A percentile compares a stretch with the other conserved stretches of the same genome.
These are phyloP conservation scores for Crocuta crocuta DNA, from an alignment of 2,113 vertebrate species.

Conservation along the genomic window DNA sequence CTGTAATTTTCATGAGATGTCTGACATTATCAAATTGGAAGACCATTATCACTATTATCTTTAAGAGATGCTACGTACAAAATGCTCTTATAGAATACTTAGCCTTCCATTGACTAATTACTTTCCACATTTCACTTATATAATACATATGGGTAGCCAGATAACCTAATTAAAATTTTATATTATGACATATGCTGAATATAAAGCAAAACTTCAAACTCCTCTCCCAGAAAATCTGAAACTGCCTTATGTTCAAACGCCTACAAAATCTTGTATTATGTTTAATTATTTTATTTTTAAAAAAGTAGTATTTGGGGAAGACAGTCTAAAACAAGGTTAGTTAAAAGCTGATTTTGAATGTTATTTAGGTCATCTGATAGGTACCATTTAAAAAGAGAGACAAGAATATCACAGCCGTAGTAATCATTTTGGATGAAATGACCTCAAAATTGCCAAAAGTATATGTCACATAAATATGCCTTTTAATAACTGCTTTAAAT, in stretches of 20 bases:
- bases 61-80: not conserved
- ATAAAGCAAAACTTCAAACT: not conserved
- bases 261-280: not conserved
- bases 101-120: not conserved
- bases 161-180: not conserved
- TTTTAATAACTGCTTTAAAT: not conserved
- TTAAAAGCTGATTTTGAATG: not conserved
- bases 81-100: not conserved
- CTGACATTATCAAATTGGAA: not conserved
- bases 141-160: not conserved
- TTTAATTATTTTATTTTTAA: slow-evolving; percentile 31
- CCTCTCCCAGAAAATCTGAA: not conserved
- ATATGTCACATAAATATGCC: not conserved
- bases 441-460: not conserved
- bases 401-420: not conserved
- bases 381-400: not conserved
- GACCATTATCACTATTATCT: not conserved
- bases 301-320: not conserved
- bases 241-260: not conserved
- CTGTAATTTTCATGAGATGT: not conserved
- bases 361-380: not conserved
- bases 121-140: not conserved
- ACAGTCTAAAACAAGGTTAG: not conserved
- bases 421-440: not conserved
- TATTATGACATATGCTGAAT: not conserved